Conservation (phyloP, 2,888 invertebrate genomes). For the Polyommatus icarus region DNA sequence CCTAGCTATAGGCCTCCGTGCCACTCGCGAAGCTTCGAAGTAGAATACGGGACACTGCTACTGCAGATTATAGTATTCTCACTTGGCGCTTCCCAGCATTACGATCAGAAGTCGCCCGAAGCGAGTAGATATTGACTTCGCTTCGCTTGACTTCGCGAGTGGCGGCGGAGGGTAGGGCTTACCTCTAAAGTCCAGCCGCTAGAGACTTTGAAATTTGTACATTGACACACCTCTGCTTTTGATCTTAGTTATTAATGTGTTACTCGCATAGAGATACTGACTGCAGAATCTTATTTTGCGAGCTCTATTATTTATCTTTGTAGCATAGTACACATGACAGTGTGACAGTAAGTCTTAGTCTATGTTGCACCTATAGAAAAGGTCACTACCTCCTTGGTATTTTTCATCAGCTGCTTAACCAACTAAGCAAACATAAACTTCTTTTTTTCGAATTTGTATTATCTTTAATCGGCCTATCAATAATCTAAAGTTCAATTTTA, state of each 20-base stretch:
- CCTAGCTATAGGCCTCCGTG: slow-evolving; percentile 46
- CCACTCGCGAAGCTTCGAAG: background rate
- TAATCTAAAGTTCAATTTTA: no score
- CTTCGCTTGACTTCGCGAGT: slow-evolving; percentile 8
- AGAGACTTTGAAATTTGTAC: background rate
- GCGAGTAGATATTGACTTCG: background rate
- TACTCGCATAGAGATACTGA: background rate
- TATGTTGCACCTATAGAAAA: no score
- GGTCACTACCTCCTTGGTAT: background rate
- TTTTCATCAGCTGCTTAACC: background rate
- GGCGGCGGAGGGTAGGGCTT: slow-evolving; percentile 5
- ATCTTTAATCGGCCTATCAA: no score
- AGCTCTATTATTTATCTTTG: background rate
- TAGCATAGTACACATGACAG: background rate
- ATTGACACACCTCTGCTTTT: background rate
- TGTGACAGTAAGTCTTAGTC: background rate
- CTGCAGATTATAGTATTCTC: background rate
- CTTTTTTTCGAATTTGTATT: no score
- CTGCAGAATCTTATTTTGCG: background rate
- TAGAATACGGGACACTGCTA: background rate
- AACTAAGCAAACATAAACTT: background rate
- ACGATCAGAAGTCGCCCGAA: background rate
- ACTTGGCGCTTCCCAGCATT: background rate
- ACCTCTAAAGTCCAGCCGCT: slow-evolving; percentile 9
- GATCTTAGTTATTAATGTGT: background rate